Evolutionary conservation across 92 coral and sea anemone species (phyloP).

Genomic region (Heliopora coerulea): DNA sequence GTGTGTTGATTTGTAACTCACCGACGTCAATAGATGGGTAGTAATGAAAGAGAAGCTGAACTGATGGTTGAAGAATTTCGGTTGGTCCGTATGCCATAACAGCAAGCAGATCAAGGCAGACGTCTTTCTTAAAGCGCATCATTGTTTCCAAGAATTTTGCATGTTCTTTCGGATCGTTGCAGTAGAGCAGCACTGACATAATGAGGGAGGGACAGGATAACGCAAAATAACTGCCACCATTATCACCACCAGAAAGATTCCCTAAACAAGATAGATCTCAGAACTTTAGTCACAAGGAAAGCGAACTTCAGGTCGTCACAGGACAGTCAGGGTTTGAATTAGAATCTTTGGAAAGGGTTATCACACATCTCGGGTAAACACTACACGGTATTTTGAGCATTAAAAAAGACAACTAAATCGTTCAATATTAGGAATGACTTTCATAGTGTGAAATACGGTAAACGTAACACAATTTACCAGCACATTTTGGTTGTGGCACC

Average conservation of each 20-base stretch:
- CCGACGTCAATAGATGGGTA: conserved; percentile 86
- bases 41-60: conserved; percentile 86
- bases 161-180: conserved; percentile 92
- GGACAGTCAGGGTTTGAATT: no score
- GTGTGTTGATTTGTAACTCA: no score
- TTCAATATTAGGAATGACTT: no score
- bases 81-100: conserved; percentile 96
- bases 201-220: conserved; percentile 82
- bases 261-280: not conserved
- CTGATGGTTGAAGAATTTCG: conserved; percentile 86
- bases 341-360: no score
- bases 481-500: no score
- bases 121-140: conserved; percentile 88
- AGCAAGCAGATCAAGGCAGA: conserved; percentile 89
- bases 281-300: not conserved
- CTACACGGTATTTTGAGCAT: no score
- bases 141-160: conserved; percentile 93
- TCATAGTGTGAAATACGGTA: no score
- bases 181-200: conserved; percentile 88
- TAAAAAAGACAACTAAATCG: no score
- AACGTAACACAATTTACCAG: no score
- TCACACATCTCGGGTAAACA: no score
- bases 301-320: no score
- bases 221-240: conserved; percentile 70
- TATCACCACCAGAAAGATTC: conserved; percentile 42